These are phyloP conservation scores for Dreissena rostriformis DNA, from an alignment of 1,140 invertebrate genomes.

Conservation along the genomic window DNA sequence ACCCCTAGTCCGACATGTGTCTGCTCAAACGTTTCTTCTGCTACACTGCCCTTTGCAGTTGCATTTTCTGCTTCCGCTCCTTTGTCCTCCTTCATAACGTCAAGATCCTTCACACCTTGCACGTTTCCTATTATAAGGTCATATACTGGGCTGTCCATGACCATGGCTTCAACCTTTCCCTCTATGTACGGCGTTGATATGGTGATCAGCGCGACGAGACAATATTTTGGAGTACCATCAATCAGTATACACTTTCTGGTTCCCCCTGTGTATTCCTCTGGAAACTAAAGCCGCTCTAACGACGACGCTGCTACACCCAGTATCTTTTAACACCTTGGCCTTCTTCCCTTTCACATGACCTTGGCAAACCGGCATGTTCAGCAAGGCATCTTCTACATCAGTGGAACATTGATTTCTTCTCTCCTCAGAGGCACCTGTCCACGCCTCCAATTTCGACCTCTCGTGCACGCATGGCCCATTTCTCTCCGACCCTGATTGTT, in stretches of 20 bases:
- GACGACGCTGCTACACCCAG: conserved; percentile 56
- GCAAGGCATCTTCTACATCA: neutral
- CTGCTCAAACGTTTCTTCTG: neutral
- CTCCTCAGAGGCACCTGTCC: neutral
- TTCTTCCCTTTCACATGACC: conserved; percentile 26
- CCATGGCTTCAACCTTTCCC: conserved; percentile 47
- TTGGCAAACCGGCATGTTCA: conserved; percentile 18
- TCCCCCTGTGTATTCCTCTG: conserved; percentile 12
- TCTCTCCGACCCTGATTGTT: neutral
- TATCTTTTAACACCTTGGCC: conserved; percentile 46
- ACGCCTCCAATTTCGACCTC: neutral
- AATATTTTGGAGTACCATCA: conserved; percentile 24
- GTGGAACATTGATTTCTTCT: neutral
- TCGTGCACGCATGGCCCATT: neutral
- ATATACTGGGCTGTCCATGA: conserved; percentile 50
- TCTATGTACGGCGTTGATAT: conserved; percentile 54
- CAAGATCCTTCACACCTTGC: conserved; percentile 15
- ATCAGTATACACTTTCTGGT: conserved; percentile 31
- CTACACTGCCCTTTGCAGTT: neutral
- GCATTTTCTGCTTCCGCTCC: neutral
- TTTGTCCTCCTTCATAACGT: neutral
- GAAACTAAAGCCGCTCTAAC: conserved; percentile 23
- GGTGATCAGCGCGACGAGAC: conserved; percentile 30
- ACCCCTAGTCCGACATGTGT: neutral
- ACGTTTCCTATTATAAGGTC: conserved; percentile 61